Evolutionary conservation across 2,888 invertebrate species (phyloP).

Genomic region (Tridacna crocea): DNA sequence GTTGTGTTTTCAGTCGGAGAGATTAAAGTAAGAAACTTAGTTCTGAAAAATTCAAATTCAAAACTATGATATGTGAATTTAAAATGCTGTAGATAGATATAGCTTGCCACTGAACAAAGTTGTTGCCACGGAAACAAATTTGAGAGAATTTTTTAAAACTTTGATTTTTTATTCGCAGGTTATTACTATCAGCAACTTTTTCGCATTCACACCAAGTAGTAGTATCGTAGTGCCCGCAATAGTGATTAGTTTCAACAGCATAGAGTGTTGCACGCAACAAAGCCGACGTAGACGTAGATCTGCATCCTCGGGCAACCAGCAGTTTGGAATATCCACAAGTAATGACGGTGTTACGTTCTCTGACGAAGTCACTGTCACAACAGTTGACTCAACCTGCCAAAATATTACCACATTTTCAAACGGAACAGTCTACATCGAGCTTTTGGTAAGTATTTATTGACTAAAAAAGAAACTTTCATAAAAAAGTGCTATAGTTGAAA

Average conservation of each 20-base stretch:
- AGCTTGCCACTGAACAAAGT: no score
- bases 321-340: neutral
- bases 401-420: conserved; percentile 11
- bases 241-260: neutral
- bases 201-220: no score
- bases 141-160: no score
- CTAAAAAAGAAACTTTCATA: neutral
- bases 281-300: conserved; percentile 1
- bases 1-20: no score
- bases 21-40: no score
- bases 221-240: neutral
- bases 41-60: no score
- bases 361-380: neutral
- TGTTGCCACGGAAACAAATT: no score
- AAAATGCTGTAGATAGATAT: no score
- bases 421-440: conserved; percentile 2
- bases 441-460: neutral
- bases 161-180: no score
- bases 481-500: no score
- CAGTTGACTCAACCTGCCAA: conserved; percentile 19
- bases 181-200: no score
- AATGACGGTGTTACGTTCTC: conserved; percentile 7
- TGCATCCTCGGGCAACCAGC: neutral
- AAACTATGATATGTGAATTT: no score
- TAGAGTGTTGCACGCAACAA: neutral